These are phyloP conservation scores for Helleia helle DNA, from an alignment of 2,888 invertebrate genomes.

Conservation along the genomic window DNA sequence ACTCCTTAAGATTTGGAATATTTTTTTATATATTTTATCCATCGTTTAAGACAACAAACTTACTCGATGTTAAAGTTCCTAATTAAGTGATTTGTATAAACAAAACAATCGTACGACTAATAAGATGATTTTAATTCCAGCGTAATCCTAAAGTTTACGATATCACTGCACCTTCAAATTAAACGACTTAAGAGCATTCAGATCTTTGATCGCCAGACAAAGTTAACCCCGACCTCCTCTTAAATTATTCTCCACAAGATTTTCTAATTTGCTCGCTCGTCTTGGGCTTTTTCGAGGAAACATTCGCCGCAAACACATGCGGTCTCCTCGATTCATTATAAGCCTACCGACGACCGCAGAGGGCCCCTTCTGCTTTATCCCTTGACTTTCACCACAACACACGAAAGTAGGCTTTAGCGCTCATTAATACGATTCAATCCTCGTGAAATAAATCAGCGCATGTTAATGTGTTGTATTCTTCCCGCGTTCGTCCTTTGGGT, in stretches of 20 bases:
- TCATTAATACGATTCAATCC: conserved; percentile 52
- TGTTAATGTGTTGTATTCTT: conserved; percentile 47
- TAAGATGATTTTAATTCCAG: conserved; percentile 7
- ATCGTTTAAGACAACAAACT: too few species aligned
- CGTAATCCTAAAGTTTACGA: conserved; percentile 26
- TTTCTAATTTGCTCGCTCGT: conserved; percentile 67
- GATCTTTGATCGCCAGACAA: conserved; percentile 36
- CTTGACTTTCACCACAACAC: conserved; percentile 35
- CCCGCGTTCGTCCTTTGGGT: conserved; percentile 66
- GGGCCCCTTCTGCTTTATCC: conserved; percentile 40
- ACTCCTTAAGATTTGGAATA: too few species aligned
- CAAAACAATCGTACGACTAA: conserved; percentile 1
- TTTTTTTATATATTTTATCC: too few species aligned
- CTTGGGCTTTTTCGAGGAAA: conserved; percentile 43
- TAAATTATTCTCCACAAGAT: conserved; percentile 71
- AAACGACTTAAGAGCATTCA: conserved; percentile 36
- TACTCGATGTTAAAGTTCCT: too few species aligned
- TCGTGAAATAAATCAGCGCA: conserved; percentile 32
- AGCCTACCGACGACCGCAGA: conserved; percentile 43
- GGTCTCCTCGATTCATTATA: conserved; percentile 45
- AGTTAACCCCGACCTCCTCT: conserved; percentile 49
- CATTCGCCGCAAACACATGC: conserved; percentile 42
- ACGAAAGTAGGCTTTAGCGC: conserved; percentile 49
- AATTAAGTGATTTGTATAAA: conserved; percentile 6
- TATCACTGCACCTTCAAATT: conserved; percentile 37